Evolutionary conservation across 37 sponge, comb jelly and placozoan species (phyloP).

Genomic region (Axinella damicornis): DNA sequence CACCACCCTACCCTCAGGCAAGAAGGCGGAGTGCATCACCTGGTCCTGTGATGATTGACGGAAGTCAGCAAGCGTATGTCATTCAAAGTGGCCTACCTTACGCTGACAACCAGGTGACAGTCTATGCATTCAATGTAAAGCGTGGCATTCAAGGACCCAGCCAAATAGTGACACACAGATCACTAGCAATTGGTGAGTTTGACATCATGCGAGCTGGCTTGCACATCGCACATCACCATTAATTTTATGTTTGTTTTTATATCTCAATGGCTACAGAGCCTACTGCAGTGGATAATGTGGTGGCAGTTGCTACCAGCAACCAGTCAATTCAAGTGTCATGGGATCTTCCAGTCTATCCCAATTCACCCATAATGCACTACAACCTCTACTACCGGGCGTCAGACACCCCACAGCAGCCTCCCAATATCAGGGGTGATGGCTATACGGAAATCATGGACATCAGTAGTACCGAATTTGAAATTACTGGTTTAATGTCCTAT

Average conservation of each 20-base stretch:
- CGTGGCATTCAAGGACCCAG: background rate
- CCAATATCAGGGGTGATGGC: background rate
- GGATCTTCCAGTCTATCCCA: constrained; percentile 45
- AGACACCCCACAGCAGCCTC: background rate
- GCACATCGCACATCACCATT: no score
- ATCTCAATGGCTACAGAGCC: constrained; percentile 29
- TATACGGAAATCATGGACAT: background rate
- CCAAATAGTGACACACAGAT: background rate
- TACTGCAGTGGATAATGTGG: constrained; percentile 10
- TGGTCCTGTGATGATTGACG: background rate
- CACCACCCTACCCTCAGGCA: background rate
- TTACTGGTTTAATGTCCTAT: constrained; percentile 9
- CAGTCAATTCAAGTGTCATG: constrained; percentile 27
- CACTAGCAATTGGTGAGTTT: constrained; percentile 44
- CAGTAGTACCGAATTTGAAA: background rate
- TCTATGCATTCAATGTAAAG: constrained; percentile 36
- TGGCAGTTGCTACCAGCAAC: background rate
- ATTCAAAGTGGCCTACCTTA: constrained; percentile 26
- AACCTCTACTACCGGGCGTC: constrained; percentile 19
- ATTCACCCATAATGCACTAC: constrained; percentile 38
- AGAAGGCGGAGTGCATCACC: background rate
- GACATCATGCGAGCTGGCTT: no score
- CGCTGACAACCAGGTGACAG: constrained; percentile 29
- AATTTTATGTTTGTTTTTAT: no score
- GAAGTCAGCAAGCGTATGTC: background rate